Conservation (phyloP, 2,797 vertebrate genomes). For the Leucoraja ocellata region DNA sequence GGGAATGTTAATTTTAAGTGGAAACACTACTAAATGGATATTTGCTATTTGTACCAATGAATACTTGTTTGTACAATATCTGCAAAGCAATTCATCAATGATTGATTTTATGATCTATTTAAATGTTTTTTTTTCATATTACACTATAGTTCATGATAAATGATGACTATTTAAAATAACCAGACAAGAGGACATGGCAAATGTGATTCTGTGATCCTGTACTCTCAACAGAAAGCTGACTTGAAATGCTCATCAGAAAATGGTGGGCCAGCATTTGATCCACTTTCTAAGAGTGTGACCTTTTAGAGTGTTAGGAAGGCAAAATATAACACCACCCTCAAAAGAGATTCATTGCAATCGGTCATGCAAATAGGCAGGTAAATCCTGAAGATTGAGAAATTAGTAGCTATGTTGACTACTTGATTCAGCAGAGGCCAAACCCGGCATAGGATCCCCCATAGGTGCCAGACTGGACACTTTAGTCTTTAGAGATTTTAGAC, state of each 20-base stretch:
- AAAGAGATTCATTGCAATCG: no score
- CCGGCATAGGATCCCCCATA: no score
- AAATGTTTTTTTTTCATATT: neutral
- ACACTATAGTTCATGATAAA: neutral
- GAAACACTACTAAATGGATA: neutral
- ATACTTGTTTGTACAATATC: neutral
- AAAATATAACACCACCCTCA: neutral
- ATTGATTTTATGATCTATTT: neutral
- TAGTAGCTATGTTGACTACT: no score
- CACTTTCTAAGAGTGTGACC: no score
- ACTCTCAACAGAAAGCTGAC: no score
- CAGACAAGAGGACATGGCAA: neutral
- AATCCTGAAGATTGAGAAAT: no score
- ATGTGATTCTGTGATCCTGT: neutral
- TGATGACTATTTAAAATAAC: neutral
- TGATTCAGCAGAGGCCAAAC: no score
- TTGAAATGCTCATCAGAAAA: neutral
- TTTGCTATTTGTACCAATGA: neutral
- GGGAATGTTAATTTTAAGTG: constrained; percentile 30
- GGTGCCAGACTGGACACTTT: no score
- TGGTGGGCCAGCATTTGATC: neutral
- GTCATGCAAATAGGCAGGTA: no score
- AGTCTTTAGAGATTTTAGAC: no score
- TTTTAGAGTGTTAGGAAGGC: neutral
- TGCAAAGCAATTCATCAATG: neutral